Conservation (phyloP, 2,113 vertebrate species). For the Lepisosteus oculatus region DNA sequence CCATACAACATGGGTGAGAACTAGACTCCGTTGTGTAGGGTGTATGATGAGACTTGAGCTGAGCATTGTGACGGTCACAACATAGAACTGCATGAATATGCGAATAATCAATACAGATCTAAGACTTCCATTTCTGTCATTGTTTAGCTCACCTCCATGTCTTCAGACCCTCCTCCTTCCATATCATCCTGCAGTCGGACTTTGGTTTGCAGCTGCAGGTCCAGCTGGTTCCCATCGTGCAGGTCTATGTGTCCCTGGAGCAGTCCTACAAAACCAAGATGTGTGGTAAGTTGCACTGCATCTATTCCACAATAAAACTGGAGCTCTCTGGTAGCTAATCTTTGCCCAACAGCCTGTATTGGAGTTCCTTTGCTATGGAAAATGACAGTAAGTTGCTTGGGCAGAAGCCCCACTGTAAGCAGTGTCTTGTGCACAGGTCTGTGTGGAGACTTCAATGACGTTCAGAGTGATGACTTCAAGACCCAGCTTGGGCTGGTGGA, state of each 20-base stretch:
- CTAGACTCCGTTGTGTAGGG: too few relatives aligned
- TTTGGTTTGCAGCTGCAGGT: constrained; percentile 80
- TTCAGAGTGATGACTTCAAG: constrained; percentile 80
- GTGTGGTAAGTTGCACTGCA: constrained; percentile 64
- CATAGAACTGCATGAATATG: too few relatives aligned
- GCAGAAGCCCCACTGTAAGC: too few relatives aligned
- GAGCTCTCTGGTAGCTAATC: too few relatives aligned
- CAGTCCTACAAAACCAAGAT: constrained; percentile 65
- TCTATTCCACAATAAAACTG: too few relatives aligned
- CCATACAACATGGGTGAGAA: constrained; percentile 79
- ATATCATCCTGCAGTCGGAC: constrained; percentile 74
- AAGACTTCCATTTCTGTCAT: too few relatives aligned
- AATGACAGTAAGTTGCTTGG: too few relatives aligned
- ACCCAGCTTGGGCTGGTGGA: constrained; percentile 79
- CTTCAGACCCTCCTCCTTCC: constrained; percentile 76
- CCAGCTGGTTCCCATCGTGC: constrained; percentile 81
- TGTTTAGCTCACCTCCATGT: constrained; percentile 76
- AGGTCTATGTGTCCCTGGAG: constrained; percentile 76
- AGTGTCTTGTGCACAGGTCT: constrained; percentile 66
- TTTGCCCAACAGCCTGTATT: too few relatives aligned
- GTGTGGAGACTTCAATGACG: constrained; percentile 90
- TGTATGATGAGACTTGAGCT: too few relatives aligned
- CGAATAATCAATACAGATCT: too few relatives aligned
- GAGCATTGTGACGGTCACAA: too few relatives aligned
- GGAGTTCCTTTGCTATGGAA: too few relatives aligned